These are phyloP conservation scores for Choreutis nemorana DNA, from an alignment of 2,888 invertebrate species.

Conservation along the genomic window DNA sequence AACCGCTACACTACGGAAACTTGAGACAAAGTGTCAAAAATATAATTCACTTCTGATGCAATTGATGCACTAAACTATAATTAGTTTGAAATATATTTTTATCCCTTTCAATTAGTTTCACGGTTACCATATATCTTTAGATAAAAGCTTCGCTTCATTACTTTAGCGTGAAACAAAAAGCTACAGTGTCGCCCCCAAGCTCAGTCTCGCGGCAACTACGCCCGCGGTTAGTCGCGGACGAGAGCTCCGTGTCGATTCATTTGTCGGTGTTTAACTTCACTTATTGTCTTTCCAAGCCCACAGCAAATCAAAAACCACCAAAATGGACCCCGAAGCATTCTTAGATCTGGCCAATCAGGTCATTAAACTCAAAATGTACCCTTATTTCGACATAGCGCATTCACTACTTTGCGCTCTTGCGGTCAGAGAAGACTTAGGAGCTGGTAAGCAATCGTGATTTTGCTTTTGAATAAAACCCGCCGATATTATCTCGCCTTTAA, in stretches of 20 bases:
- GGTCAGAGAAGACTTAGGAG: slow-evolving; percentile 93
- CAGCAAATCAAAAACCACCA: slow-evolving; percentile 25
- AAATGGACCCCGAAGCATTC: slow-evolving; percentile 96
- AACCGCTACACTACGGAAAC: slow-evolving; percentile 81
- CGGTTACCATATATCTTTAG: no score
- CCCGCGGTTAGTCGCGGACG: slow-evolving; percentile 56
- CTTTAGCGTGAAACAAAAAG: no score
- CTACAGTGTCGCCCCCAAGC: no score
- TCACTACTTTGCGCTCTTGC: slow-evolving; percentile 93
- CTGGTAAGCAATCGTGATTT: slow-evolving; percentile 69
- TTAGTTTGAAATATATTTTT: no score
- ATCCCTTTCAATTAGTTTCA: no score
- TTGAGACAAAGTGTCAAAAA: no score
- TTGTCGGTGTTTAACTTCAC: slow-evolving; percentile 61
- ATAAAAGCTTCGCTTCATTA: no score
- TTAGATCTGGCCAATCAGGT: slow-evolving; percentile 98
- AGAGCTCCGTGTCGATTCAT: slow-evolving; percentile 35
- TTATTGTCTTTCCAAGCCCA: slow-evolving; percentile 24
- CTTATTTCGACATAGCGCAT: slow-evolving; percentile 99
- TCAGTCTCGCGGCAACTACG: slow-evolving; percentile 58
- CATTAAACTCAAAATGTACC: slow-evolving; percentile 99
- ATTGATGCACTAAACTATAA: no score
- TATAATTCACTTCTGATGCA: no score
- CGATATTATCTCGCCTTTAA: slow-evolving; percentile 14
- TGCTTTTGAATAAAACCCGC: slow-evolving; percentile 28